A percentile compares a stretch with the other conserved stretches of the same genome.
Evolutionary conservation across 2,888 invertebrate genomes (phyloP).

Genomic region (Tridacna gigas): DNA sequence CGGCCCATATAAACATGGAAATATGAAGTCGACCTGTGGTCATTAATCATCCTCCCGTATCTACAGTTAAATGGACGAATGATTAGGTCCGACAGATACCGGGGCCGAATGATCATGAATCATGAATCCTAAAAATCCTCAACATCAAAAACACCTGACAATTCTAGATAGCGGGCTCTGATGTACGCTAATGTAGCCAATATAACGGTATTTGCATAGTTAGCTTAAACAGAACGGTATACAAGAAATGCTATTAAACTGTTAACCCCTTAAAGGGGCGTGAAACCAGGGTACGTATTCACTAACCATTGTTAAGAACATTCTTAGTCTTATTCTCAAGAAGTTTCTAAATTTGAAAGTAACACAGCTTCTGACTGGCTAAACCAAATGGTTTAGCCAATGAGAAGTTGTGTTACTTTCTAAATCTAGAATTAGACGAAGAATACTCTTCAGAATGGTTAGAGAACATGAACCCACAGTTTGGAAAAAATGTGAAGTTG

Average conservation of each 20-base stretch:
- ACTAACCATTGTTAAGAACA: too few relatives aligned
- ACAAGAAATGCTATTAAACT: background rate
- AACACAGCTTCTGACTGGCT: too few relatives aligned
- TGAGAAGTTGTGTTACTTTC: too few relatives aligned
- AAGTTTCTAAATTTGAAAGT: too few relatives aligned
- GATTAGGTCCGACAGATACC: slow-evolving; percentile 47
- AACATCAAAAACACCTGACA: slow-evolving; percentile 31
- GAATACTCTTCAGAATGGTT: too few relatives aligned
- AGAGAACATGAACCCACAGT: too few relatives aligned
- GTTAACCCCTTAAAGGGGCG: background rate
- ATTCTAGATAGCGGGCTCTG: background rate
- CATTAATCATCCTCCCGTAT: slow-evolving; percentile 49
- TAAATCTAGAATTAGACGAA: too few relatives aligned
- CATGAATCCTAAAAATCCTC: slow-evolving; percentile 15
- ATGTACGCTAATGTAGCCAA: slow-evolving; percentile 11
- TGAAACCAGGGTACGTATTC: too few relatives aligned
- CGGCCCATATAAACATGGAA: slow-evolving; percentile 42
- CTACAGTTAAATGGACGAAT: slow-evolving; percentile 47
- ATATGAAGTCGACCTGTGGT: slow-evolving; percentile 31
- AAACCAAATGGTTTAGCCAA: too few relatives aligned
- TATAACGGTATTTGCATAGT: background rate
- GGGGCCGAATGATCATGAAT: slow-evolving; percentile 22
- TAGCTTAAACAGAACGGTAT: too few relatives aligned
- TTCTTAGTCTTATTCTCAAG: too few relatives aligned
- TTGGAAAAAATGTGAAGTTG: too few relatives aligned